Base-by-base conservation (phyloP, 2,888 invertebrate genomes). In the Leucophora obtusa region DNA sequence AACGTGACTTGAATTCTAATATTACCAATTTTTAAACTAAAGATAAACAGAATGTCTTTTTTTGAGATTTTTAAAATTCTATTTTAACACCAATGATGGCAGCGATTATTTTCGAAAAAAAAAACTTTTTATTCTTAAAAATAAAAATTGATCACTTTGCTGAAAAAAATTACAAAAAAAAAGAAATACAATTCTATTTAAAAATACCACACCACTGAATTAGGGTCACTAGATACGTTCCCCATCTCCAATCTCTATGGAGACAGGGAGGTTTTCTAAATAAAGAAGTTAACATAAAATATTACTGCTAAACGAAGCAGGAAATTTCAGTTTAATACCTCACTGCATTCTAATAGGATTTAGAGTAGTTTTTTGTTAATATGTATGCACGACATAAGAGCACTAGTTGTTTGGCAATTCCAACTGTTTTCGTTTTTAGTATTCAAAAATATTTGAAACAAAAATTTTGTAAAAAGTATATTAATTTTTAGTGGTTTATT, bases 241-340 rank as follows among this genome's bases (percentile, higher is more conserved):
- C 21, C 21, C 21, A 21, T 4, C 21, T 21, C 21, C 21, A 3
- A n/a, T 21, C 21, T 21, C 21, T 4, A 21, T 21, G 21, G 2
- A 3, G 21, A 5, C 1, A 43, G 5, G 14, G 51, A 21, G 51
- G 18, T 51, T 21, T 21, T 10, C 51, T 17, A n/a, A 54, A 4
- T 28, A 33, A 4, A 5, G 10, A 54, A 56, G 54, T 54, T 28
- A 3, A 21, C 21, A 21, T 21, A 3, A 21, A 21, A 56, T 28
- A n/a, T 71, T 66, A 66, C 15, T 21, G 66, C 60, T 65, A 65
- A 71, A 71, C 66, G 71, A 71, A 66, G 71, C 77, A 65, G 59
- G 33, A 66, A 77, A 77, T 71, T 71, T 77, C 71, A 54, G 71
- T 77, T 66, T 71, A 71, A 77, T 77, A 77, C 28, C 15, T 51